These are phyloP conservation scores for Epicauta chinensis DNA, from an alignment of 1,140 invertebrate species.

Conservation along the genomic window DNA sequence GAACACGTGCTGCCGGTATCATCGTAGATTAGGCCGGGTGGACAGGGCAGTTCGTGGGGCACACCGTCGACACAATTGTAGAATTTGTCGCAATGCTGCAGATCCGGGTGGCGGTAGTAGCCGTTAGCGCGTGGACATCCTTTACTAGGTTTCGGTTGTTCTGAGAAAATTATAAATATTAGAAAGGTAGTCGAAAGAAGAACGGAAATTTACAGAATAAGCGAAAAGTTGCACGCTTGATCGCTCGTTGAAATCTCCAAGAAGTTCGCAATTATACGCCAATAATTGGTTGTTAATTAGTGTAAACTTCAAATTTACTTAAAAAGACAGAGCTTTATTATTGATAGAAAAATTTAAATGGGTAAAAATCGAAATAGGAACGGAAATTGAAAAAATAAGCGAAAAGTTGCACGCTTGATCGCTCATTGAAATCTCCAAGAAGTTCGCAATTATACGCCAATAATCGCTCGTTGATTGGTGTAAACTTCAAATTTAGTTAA, in stretches of 20 bases:
- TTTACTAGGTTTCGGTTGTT: slow-evolving; percentile 62
- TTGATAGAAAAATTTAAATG: not conserved
- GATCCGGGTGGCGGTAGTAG: slow-evolving; percentile 71
- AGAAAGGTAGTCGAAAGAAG: not conserved
- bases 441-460: too few relatives aligned
- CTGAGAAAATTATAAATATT: slow-evolving; percentile 50
- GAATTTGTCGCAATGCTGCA: slow-evolving; percentile 73
- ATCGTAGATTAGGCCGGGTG: slow-evolving; percentile 71
- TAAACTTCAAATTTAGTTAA: too few relatives aligned
- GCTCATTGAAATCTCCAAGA: not conserved
- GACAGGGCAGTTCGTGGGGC: slow-evolving; percentile 65
- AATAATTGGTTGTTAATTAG: too few relatives aligned
- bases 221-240: not conserved
- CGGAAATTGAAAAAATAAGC: not conserved
- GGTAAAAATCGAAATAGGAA: not conserved
- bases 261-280: too few relatives aligned
- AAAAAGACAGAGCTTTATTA: not conserved
- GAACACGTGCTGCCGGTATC: slow-evolving; percentile 67
- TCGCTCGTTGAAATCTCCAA: not conserved
- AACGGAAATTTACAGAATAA: not conserved
- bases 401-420: not conserved
- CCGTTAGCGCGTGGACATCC: slow-evolving; percentile 75
- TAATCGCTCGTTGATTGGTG: too few relatives aligned
- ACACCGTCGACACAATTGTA: slow-evolving; percentile 73
- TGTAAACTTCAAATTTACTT: too few relatives aligned